These are phyloP conservation scores for Megathymus violae DNA, from an alignment of 1,140 invertebrate genomes.

Conservation along the genomic window DNA sequence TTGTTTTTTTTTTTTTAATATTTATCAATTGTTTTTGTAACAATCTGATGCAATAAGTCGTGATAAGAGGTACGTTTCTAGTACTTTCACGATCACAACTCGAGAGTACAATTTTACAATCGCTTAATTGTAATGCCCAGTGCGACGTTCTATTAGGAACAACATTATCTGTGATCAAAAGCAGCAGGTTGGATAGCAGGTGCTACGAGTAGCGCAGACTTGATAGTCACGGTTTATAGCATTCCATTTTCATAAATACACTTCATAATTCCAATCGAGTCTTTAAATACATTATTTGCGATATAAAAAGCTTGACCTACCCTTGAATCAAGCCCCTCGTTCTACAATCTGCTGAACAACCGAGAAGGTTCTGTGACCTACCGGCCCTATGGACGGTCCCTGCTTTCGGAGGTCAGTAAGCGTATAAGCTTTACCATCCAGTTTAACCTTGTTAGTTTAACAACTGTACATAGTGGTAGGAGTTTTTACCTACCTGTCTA, in stretches of 20 bases:
- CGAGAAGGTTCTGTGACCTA: too few species aligned
- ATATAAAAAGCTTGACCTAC: too few species aligned
- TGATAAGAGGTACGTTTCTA: conserved; percentile 4
- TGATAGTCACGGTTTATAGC: too few species aligned
- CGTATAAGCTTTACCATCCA: too few species aligned
- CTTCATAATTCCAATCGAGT: neutral
- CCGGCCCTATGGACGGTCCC: too few species aligned
- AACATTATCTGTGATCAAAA: neutral
- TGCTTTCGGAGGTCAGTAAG: too few species aligned
- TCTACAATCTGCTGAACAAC: too few species aligned
- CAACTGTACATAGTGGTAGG: too few species aligned
- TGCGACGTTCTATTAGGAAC: neutral
- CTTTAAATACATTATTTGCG: neutral
- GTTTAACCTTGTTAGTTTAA: too few species aligned
- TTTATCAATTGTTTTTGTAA: conserved; percentile 1
- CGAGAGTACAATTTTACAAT: neutral
- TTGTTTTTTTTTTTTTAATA: neutral
- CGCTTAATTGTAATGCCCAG: neutral
- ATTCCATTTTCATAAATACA: too few species aligned
- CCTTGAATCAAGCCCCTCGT: too few species aligned
- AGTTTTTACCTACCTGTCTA: too few species aligned
- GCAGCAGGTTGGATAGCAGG: neutral
- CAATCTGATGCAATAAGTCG: neutral
- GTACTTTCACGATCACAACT: conserved; percentile 1
- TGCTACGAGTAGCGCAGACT: neutral